A percentile compares a stretch with the other conserved stretches of the same genome.
These are phyloP conservation scores for Nudaria mundana DNA, from an alignment of 2,888 invertebrate species.

Conservation along the genomic window DNA sequence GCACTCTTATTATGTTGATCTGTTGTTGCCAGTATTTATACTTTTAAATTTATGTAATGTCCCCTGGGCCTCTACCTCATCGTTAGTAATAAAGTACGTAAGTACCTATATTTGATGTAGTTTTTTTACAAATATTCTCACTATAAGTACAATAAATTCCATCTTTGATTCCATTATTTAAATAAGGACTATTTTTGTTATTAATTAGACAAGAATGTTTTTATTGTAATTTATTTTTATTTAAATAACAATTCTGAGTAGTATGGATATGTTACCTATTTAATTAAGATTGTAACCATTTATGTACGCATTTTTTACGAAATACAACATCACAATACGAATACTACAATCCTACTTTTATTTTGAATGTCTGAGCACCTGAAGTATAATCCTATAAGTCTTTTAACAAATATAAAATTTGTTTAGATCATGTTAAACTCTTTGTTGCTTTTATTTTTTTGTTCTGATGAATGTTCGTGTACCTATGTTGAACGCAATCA, in stretches of 20 bases:
- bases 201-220: neutral
- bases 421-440: too few species aligned
- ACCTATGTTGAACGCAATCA: too few species aligned
- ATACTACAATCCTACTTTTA: too few species aligned
- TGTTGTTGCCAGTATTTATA: constrained; percentile 33
- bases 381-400: too few species aligned
- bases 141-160: neutral
- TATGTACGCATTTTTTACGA: neutral
- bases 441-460: too few species aligned
- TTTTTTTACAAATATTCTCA: neutral
- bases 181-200: neutral
- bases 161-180: neutral
- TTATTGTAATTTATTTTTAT: neutral
- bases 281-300: neutral
- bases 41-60: constrained; percentile 9
- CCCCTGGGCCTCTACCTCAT: constrained; percentile 32
- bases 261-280: neutral
- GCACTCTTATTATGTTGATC: constrained; percentile 17
- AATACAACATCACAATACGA: neutral
- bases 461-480: too few species aligned
- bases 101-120: neutral
- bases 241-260: neutral
- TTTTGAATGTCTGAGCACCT: too few species aligned
- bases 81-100: constrained; percentile 14
- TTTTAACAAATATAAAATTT: too few species aligned